These are phyloP conservation scores for Linurgus olivaceus DNA, from an alignment of 2,797 vertebrate species.

Conservation along the genomic window DNA sequence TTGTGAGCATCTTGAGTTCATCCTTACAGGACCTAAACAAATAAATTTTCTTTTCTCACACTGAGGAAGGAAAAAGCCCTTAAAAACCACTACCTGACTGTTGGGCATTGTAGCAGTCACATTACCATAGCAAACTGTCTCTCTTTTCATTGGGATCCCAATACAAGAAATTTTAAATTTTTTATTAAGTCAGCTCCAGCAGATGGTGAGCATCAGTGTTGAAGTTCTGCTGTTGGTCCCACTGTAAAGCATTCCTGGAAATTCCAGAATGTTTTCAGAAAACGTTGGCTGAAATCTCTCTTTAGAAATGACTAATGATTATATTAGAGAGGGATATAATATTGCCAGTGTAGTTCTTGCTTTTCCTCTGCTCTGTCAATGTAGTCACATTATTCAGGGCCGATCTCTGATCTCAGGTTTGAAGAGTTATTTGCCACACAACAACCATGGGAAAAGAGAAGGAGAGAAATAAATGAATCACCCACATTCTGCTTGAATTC, in stretches of 20 bases:
- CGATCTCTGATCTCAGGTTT: not conserved
- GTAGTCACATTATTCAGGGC: not conserved
- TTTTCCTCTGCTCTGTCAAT: not conserved
- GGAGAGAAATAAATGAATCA: constrained; percentile 24
- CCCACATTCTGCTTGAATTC: constrained; percentile 56
- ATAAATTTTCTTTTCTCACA: not conserved
- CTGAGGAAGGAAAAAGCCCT: not conserved
- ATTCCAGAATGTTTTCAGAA: constrained; percentile 2
- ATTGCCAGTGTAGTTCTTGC: not conserved
- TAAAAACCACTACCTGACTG: not conserved
- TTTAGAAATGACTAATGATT: not conserved
- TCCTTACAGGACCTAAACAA: not conserved
- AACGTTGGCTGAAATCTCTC: not conserved
- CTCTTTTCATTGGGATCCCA: not conserved
- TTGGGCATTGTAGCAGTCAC: not conserved
- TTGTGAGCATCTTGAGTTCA: not conserved
- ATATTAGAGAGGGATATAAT: not conserved
- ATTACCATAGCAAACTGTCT: not conserved
- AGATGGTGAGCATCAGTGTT: not conserved
- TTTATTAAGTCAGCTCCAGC: not conserved
- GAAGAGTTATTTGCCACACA: constrained; percentile 7
- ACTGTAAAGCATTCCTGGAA: not conserved
- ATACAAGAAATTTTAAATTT: not conserved
- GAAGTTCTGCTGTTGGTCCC: not conserved
- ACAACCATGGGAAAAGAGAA: constrained; percentile 48